Conservation (phyloP, 2,113 vertebrate species). For the Leiothrix lutea region DNA sequence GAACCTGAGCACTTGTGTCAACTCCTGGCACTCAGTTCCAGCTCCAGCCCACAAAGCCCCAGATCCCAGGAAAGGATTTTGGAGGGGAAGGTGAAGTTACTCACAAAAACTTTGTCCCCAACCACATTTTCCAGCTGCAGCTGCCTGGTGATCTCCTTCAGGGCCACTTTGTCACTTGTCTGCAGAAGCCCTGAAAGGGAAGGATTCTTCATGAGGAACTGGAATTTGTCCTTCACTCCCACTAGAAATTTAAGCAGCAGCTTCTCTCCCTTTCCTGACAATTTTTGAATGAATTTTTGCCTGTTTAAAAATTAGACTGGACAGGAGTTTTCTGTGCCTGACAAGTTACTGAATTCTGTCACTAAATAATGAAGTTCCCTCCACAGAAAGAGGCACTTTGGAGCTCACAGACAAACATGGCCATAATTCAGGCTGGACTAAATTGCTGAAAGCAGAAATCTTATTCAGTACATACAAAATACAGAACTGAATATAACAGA, state of each 20-base stretch:
- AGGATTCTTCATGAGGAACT: background rate
- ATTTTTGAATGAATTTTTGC: background rate
- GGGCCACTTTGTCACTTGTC: constrained; percentile 88
- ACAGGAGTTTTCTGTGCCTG: background rate
- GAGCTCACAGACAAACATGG: background rate
- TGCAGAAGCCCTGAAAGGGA: constrained; percentile 87
- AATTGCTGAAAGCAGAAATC: background rate
- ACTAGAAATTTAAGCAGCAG: background rate
- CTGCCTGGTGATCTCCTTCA: constrained; percentile 95
- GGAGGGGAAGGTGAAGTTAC: background rate
- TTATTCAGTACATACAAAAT: background rate
- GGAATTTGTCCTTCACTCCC: background rate
- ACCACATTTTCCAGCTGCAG: constrained; percentile 93
- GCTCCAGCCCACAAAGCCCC: too few species aligned
- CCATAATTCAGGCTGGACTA: background rate
- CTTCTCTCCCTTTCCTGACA: background rate
- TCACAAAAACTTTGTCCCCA: constrained; percentile 96
- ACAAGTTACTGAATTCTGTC: background rate
- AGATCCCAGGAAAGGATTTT: background rate
- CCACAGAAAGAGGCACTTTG: accelerated
- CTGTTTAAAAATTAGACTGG: background rate
- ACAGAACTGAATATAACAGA: accelerated
- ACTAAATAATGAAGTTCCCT: background rate
- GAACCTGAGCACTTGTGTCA: background rate
- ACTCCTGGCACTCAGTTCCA: background rate